Evolutionary conservation across 2,888 invertebrate genomes (phyloP), one percentile per base, ranked within the genome.

Genomic region (Caenorhabditis japonica): DNA sequence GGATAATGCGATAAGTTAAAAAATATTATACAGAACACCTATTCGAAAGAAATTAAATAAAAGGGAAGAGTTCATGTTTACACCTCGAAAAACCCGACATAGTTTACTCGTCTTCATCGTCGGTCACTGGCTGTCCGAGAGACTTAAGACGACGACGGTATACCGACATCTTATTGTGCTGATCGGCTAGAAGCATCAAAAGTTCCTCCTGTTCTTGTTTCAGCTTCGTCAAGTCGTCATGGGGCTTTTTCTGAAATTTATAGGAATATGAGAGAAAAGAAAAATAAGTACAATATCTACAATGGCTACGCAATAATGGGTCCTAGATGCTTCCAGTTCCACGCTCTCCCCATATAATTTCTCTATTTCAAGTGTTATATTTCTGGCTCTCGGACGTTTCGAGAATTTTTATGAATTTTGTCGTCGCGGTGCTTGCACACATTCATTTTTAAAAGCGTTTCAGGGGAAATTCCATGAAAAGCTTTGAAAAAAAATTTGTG

Each of bases 151-250:
- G 66, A 34, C 72, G 59, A 8, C 84, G 74, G 61, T 83, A 85
- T 8, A 38, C 41, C 2, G 73, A 61, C 55, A 94, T 89, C 88
- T 93, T 93, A 46, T 88, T 87, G 82, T 92, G 96, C 90, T 97
- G 95, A 88, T 97, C 94, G 0, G 94, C 92, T 38, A 97, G 90
- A 66, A 97, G 89, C 85, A 94, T 93, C 61, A 97, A 89, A 75
- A 97, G 89, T 89, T 97, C 95, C 82, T 97, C 97, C 88, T 97
- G 96, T 86, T 97, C 97, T 86, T 92, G 93, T 86, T 91, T 92
- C 74, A 94, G 44, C 17, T 75, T 59, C 10, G 55, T 66, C 34
- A 84, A 23, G 41, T 83, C 84, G 10, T 62, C 72, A 4, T 25
- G 4, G 4, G 43, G 15, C 21, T 30, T 15, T 25, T 41, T 56